These are phyloP conservation scores for Lithosia quadra DNA, from an alignment of 2,888 invertebrate genomes.

Conservation along the genomic window DNA sequence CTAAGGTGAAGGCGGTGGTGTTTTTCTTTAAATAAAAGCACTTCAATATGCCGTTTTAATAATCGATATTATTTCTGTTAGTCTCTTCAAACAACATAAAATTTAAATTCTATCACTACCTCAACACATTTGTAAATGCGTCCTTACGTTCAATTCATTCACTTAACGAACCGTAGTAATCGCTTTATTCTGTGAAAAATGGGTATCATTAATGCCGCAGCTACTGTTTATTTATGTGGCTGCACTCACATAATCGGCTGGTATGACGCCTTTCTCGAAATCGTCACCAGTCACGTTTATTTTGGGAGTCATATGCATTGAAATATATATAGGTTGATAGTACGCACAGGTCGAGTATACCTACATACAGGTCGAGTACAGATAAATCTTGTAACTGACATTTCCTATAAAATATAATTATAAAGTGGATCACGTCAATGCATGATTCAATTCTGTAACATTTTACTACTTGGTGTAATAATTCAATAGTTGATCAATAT, in stretches of 20 bases:
- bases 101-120: background rate
- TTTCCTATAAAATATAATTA: background rate
- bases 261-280: conserved; percentile 76
- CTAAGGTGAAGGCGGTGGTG: no score
- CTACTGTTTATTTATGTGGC: conserved; percentile 64
- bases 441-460: background rate
- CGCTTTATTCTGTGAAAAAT: conserved; percentile 64
- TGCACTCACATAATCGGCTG: conserved; percentile 66
- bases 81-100: background rate
- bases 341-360: conserved; percentile 26
- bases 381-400: background rate
- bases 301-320: conserved; percentile 67
- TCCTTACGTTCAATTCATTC: conserved; percentile 47
- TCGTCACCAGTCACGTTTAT: conserved; percentile 77
- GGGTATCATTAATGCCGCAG: conserved; percentile 61
- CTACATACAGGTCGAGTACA: no score
- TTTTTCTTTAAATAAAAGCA: no score
- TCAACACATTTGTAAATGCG: background rate
- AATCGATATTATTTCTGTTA: background rate
- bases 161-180: conserved; percentile 64
- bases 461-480: background rate
- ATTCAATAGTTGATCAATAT: no score
- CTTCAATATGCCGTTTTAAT: no score
- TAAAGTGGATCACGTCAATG: no score
- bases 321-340: conserved; percentile 19